Base-by-base conservation (phyloP, 2,113 vertebrate species). In the Jacana jacana region DNA sequence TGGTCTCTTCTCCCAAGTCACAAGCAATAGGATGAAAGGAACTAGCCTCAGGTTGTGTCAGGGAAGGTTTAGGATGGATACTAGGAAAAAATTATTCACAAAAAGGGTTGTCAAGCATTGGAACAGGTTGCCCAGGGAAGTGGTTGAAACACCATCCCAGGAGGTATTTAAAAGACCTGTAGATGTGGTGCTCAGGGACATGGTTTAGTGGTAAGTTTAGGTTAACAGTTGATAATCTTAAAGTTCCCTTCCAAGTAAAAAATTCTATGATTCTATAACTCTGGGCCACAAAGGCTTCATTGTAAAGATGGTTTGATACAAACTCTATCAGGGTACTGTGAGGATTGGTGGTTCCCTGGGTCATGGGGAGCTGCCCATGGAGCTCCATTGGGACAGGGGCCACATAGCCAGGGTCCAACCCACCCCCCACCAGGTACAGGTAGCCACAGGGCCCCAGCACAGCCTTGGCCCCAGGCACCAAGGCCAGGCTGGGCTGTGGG, bases 361-460 rank as follows among this genome's bases (percentile, higher is more conserved):
- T 42, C 5, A 0, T 14, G 0, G 0, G 11, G 33, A 8, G 11
- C n/a, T 86, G 27, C 31, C 28, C 9, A 4, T 6, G 24, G 37
- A 20, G 14, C 6, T 55, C 39, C 18, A 4, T 2, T 3, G 9
- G 49, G 42, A 16, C 16, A 44, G 9, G 7, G 7, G 28, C 10
- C 55, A 42, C 30, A 22, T 44, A 75, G 33, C 6, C 31, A 16
- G 28, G 24, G 9, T 18, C 22, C 4, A 6, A 40, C 10, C 49
- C 6, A 27, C 6, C 3, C 40, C 42, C 15, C 15, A 28, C 22
- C 60, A 46, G 72, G 28, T 73, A 6, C 6, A 69, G 30, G 25
- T 8, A 42, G 46, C 20, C 22, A 4, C 5, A 9, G 14, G 12
- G 4, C 11, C 23, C 28, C 2, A 1, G 18, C 13, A 6, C 25